Evolutionary conservation across 2,113 vertebrate species (phyloP), one percentile per base, ranked within the genome.

Genomic region (Panurus biarmicus): DNA sequence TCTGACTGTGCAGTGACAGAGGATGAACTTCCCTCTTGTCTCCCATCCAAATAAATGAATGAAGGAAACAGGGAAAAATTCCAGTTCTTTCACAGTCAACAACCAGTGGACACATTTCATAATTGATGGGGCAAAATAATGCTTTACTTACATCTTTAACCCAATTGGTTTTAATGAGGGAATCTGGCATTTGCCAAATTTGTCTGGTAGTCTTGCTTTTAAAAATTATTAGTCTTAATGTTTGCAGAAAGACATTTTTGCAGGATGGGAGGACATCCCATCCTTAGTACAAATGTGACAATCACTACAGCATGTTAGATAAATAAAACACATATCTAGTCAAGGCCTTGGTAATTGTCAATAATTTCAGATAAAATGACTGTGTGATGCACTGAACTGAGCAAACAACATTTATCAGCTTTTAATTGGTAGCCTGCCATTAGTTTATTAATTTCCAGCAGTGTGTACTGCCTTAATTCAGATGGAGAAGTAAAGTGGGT

Each of bases 381-480:
- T 2, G 2, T 73, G 35, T 45, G 58, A 86, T 82, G 60, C 80
- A 80, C 29, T 38, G 33, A 66, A 80, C 24, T 60, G 67, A 85
- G 20, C 11, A 94, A 90, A 77, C 28, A 90, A 26, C 7, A 65
- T 69, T 85, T 92, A 85, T 61, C 58, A 82, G 12, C 24, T 82
- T 90, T 44, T 73, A 78, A 40, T 33, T 65, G 31, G 25, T 82
- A 92, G 6, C 5, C 29, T 84, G 31, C 6, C 21, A 24, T 60
- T 88, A 18, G 11, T 67, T 89, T 82, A 65, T 76, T 62, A 86
- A 83, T 89, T 95, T 93, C 16, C 28, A 86, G 33, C 24, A 85
- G 7, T 11, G 28, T 29, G 7, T 36, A 35, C 17, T 44, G 14
- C 4, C 74, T n/a, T 72, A 65, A 82, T 92, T 92, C 40, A 88